Base-by-base conservation (phyloP, 2,113 vertebrate genomes). In the Oncorhynchus tshawytscha region DNA sequence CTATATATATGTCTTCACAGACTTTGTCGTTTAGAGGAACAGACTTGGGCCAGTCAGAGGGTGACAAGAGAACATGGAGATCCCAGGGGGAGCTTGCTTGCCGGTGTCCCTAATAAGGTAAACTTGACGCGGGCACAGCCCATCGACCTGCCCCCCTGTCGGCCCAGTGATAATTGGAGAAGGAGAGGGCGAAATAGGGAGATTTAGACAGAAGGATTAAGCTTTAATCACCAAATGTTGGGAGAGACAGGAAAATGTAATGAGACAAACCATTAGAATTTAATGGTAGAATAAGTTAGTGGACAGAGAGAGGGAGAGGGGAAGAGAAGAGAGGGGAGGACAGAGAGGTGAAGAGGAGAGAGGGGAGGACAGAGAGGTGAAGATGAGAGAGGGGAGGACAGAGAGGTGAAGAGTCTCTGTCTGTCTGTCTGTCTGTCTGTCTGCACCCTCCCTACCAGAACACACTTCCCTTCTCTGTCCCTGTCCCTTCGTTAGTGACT, bases 1-100 rank as follows among this genome's bases (percentile, higher is more conserved):
- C 96, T 95, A 99, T 99, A 98, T 99, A 99, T 97, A 99, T 95
- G 94, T 99, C 97, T 96, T 93, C 95, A 95, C 96, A 96, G 96
- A 99, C 97, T 99, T 99, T 99, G 97, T 97, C 94, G 96, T 95
- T 95, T 94, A 96, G 95, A 88, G 92, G 95, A 97, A 97, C 95
- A 95, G 98, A 98, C 96, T 97, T 95, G 95, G 98, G 98, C 96
- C 98, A 98, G 95, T 99, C 98, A 98, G 93, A 90, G 89, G 84
- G 92, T 95, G 97, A 96, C 96, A 94, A 39, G 94, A 93, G 95
- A 97, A 95, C 92, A 57, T 91, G 90, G 94, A 94, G 91, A 93
- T 94, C 94, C 95, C 95, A 94, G 93, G 83, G 96, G 96, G 95
- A 96, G 91, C 88, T 91, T 92, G 91, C 92, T 92, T 93, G 91